Percentiles rank a stretch among this genome's conserved stretches.
Conservation (phyloP, 2,888 invertebrate species). For the Melieria picta region DNA sequence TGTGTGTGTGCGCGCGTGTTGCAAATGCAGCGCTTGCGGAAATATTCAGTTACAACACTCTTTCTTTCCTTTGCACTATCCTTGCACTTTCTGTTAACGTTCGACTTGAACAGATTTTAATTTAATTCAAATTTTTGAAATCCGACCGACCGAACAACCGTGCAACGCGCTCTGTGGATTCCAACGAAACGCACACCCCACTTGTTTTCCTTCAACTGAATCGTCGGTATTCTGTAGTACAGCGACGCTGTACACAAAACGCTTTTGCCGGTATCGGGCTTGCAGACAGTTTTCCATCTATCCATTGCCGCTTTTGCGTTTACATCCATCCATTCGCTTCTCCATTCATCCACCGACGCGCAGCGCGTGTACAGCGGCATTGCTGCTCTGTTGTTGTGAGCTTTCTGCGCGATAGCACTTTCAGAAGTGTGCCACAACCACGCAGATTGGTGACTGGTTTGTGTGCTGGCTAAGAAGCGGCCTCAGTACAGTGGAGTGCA, state of each 20-base stretch:
- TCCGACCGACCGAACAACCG: constrained; percentile 8
- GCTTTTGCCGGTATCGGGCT: not conserved
- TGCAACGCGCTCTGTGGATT: constrained; percentile 2
- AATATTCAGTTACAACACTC: no score
- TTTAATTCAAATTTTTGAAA: constrained; percentile 24
- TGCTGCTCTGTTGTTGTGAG: not conserved
- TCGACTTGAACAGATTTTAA: constrained; percentile 18
- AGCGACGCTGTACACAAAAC: not conserved
- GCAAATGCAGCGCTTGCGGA: not conserved
- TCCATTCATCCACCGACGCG: not conserved
- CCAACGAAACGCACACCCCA: constrained; percentile 31
- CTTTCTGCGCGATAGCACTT: not conserved
- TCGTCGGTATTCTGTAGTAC: constrained; percentile 15
- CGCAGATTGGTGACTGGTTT: no score
- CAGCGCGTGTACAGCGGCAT: no score
- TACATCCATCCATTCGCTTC: not conserved
- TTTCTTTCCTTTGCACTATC: no score
- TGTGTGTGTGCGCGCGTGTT: not conserved
- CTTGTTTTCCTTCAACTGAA: constrained; percentile 37
- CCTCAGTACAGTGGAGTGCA: no score
- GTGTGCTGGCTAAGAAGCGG: no score
- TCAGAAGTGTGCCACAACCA: no score
- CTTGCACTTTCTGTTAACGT: no score
- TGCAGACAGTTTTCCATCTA: not conserved
- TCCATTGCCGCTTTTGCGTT: constrained; percentile 1